phyloP scores from a whole-genome alignment of 2,113 vertebrate species.

The Aleadryas rufinucha region DNA sequence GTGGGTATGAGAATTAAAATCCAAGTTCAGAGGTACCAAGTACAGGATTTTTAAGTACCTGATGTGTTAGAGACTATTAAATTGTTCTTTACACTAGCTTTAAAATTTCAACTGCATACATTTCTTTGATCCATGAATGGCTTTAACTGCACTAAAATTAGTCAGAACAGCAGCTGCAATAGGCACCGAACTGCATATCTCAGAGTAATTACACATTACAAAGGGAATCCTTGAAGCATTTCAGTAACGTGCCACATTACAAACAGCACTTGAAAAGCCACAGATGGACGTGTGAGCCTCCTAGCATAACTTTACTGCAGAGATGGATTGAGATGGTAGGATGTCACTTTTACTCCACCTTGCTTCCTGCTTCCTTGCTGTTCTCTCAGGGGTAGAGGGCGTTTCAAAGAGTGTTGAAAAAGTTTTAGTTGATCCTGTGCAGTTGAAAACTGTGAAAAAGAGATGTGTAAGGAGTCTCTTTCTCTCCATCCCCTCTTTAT shows the following conservation, averaged over 20 bases:
- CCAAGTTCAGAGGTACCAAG: neutral
- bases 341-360: neutral
- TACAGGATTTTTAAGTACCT: neutral
- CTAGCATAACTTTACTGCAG: neutral
- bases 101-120: constrained; percentile 9
- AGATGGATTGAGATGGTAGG: neutral
- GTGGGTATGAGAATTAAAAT: neutral
- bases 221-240: constrained; percentile 23
- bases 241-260: neutral
- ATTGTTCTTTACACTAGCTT: neutral
- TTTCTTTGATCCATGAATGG: neutral
- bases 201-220: constrained; percentile 13
- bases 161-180: constrained; percentile 3
- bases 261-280: neutral
- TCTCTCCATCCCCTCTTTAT: neutral
- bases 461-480: neutral
- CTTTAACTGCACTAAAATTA: constrained; percentile 13
- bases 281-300: neutral
- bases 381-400: neutral
- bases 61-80: neutral
- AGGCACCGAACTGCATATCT: neutral
- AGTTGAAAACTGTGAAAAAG: neutral
- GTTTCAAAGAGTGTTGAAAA: neutral
- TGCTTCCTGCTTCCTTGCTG: neutral
- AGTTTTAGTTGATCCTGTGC: neutral